Base-by-base conservation (phyloP, 1,140 invertebrate genomes). In the Helicoverpa zea region DNA sequence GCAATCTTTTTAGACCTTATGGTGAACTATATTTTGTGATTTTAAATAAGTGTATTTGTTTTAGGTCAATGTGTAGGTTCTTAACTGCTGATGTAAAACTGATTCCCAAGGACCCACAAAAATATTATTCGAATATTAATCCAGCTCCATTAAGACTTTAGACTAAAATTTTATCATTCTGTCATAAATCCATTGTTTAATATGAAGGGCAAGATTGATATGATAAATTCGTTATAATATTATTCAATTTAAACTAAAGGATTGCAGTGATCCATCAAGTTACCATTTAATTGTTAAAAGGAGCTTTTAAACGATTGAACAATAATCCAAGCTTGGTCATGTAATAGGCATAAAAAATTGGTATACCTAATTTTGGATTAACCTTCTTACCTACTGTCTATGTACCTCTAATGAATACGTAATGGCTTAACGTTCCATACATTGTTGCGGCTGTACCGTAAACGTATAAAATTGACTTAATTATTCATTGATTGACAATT, bases 401-500 rank as follows among this genome's bases (percentile, higher is more conserved):
- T n/a, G 11, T 52, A 52, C 51, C 35, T 35, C 35, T 35, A 35
- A 5, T 35, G 0, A 35, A 35, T 35, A 35, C 3, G 3, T 35
- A 35, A 35, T 35, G 35, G 35, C 7, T 35, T 35, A 35, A 35
- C 35, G 35, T 5, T 35, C 35, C 35, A 35, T 35, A 35, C 35
- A 35, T 43, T 43, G 35, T 43, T 5, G 35, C 5, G 9, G 1
- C 3, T 43, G 35, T 58, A 18, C 11, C 11, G 56, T 56, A 58
- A 18, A 23, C 0, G 18, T 12, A 68, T 49, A 13, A 12, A 43
- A 54, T 18, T 30, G 58, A 30, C 16, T 47, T 64, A 76, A 52
- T 58, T 51, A 75, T 61, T 16, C 59, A n/a, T 66, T 77, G 14
- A 77, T 56, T 2, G n/a, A 77, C 75, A 77, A 52, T 54, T 43